Conservation (phyloP, 2,888 invertebrate species). For the Halocaridina rubra region DNA sequence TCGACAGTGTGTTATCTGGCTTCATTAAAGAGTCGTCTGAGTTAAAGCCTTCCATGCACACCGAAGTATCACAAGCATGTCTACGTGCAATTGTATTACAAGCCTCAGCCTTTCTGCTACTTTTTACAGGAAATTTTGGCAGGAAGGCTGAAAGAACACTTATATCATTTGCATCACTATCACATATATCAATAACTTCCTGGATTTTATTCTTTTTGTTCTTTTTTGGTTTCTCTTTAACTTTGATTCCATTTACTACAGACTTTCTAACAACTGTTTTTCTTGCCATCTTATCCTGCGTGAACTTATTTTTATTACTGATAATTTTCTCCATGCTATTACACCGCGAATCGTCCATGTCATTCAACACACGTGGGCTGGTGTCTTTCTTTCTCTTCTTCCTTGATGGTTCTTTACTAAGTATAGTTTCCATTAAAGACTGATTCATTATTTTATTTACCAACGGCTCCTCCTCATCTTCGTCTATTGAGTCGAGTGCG, state of each 20-base stretch:
- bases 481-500: neutral
- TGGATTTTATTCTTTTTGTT: neutral
- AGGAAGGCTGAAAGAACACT: too few relatives aligned
- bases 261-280: neutral
- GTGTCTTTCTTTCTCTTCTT: neutral
- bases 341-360: slow-evolving; percentile 29
- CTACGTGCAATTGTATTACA: too few relatives aligned
- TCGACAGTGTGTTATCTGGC: too few relatives aligned
- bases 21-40: too few relatives aligned
- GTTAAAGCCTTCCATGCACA: too few relatives aligned
- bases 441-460: neutral
- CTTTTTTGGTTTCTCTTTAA: neutral
- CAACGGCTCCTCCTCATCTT: neutral
- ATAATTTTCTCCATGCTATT: neutral
- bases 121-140: too few relatives aligned
- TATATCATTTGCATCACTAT: neutral
- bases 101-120: too few relatives aligned
- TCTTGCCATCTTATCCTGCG: too few relatives aligned
- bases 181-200: neutral
- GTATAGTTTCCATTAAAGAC: neutral
- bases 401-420: neutral
- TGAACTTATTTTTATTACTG: neutral
- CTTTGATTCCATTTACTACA: too few relatives aligned
- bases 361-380: neutral
- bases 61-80: too few relatives aligned